Evolutionary conservation across 2,888 invertebrate species (phyloP), one percentile per base, ranked within the genome.

Genomic region (Lottia gigantea): DNA sequence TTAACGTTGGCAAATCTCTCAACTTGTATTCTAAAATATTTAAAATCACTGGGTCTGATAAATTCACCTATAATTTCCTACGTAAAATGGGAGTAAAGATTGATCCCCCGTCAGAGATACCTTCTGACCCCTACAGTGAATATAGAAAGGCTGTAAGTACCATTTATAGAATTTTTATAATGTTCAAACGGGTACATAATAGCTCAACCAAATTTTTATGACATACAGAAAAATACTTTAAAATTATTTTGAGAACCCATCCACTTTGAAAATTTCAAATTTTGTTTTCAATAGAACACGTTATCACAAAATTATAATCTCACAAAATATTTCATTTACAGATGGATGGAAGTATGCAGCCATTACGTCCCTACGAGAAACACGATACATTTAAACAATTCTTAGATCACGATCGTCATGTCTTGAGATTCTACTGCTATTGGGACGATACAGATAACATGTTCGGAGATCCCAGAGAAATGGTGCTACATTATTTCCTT

Each of bases 401-500:
- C 89, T 89, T 96, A 72, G 93, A 93, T 80, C 94, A 93, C 83
- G 96, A 96, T 88, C 91, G 93, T 82, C 89, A 90, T 73, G 91
- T 92, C 0, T 88, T 93, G 71, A 92, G 94, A 79, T 97, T 97
- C 88, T 92, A 92, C 82, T 96, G 94, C 19, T 95, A 94, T 85
- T 97, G 96, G 96, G 95, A 97, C 84, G 96, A 97, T 85, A 91
- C 93, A 0, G 91, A 92, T 15, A 92, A 92, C 0, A 92, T 93
- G 84, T 93, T 93, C 83, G 96, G 96, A 0, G 92, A 92, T 71
- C 88, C 95, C 31, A 93, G 95, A 77, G 90, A 92, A 80, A 89
- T 97, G 72, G 93, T 95, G 83, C 90, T 97, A 16, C 93, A 94
- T 83, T 97, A 94, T 85, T 96, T 93, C 89, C 90, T 97, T 64